Evolutionary conservation across 1,140 invertebrate species (phyloP), one percentile per base, ranked within the genome.

Genomic region (Drosophila punjabiensis): DNA sequence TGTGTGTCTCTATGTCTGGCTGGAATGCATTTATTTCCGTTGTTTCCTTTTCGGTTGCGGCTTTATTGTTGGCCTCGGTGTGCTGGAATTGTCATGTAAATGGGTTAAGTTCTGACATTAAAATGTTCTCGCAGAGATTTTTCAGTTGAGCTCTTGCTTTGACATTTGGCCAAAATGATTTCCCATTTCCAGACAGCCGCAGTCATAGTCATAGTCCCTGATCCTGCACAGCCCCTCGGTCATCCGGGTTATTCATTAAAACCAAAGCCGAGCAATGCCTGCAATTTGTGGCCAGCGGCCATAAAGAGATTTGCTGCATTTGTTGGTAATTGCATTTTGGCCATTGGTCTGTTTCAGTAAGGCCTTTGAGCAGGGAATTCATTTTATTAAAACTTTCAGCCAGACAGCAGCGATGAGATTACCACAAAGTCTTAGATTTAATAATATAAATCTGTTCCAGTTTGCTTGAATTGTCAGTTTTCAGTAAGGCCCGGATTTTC

Each of bases 31-130:
- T 43, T 48, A 73, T 61, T 71, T 48, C 24, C 39, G 45, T 84
- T 66, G 41, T 70, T 70, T 77, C 66, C 69, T 64, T 81, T 65
- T 55, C 53, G 61, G 30, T 68, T 76, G 68, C 79, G 69, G 59
- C 55, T 71, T 68, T 63, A 65, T 78, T 81, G 53, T 75, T 79
- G 55, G 28, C 45, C 37, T 55, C 47, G 43, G 47, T 75, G 59
- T 69, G 8, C 50, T 58, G 79, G 50, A 88, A 88, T 84, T 88
- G 84, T 88, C 85, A 88, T 88, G 84, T 84, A 88, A 88, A 83
- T 88, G 84, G 84, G 80, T 88, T 88, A 83, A 88, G 81, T 88
- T 88, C 84, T 81, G 80, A 83, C 84, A 83, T 79, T 78, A 88
- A 88, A 87, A 81, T 88, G 77, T 69, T 76, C 78, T 64, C 41